Base-by-base conservation (phyloP, 2,888 invertebrate genomes). In the Parnassius smintheus region DNA sequence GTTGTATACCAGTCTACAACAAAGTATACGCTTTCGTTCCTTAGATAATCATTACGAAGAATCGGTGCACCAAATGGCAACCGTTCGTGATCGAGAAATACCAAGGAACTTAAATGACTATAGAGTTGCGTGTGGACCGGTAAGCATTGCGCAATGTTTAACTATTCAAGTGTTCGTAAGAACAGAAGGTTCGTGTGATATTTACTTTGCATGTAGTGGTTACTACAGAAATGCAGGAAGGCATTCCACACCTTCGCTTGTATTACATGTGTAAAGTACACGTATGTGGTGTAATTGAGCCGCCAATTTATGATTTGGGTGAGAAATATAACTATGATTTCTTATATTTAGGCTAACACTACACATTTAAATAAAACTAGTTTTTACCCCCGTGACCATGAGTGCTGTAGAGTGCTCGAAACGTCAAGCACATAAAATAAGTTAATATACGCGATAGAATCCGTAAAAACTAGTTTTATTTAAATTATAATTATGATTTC, bases 11-110 rank as follows among this genome's bases (percentile, higher is more conserved):
- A 3, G 35, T 35, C 35, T 35, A 35, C 7, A 35, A 35, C 7
- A 7, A 35, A 4, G 35, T 7, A 35, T 35, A 35, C 4, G 35
- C 35, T 7, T 35, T 35, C 35, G 35, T 35, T 35, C 35, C 4
- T 35, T 35, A 62, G 56, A 51, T 9, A 56, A 56, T 22, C 54
- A 9, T 49, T 55, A 52, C 51, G 54, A 42, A 53, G 35, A 64
- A 54, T 57, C 46, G 22, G 56, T 48, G 48, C 12, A 51, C 22
- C n/a, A 22, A 48, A 48, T 50, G 41, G n/a, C 45, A 52, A 52
- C 56, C 46, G 41, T 10, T 57, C 42, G 50, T 56, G 56, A 55
- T 61, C 61, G 50, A 61, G 56, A 61, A 56, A 55, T 61, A 51
- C 61, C 55, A 61, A 55, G 52, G 54, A 53, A 62, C 22, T 60